Percentiles rank a stretch among this genome's conserved stretches.
Evolutionary conservation across 1,140 invertebrate species (phyloP).

Genomic region (Drosophila quadrilineata): DNA sequence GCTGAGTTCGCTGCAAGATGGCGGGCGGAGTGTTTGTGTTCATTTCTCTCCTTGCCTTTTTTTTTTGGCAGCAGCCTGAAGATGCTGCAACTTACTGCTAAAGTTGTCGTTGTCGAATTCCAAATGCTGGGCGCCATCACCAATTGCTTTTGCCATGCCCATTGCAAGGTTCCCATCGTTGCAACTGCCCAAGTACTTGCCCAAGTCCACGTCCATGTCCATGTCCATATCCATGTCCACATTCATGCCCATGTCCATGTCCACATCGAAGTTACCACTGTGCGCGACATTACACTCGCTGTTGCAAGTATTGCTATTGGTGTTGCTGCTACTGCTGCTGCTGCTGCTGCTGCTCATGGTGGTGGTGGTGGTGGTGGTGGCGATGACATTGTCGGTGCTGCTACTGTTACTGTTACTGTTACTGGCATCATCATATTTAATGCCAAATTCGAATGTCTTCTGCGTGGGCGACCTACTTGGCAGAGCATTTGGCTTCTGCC

Average conservation of each 20-base stretch:
- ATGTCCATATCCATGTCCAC: too few relatives aligned
- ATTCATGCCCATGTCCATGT: too few relatives aligned
- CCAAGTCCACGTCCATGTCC: too few relatives aligned
- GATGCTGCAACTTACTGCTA: slow-evolving; percentile 58
- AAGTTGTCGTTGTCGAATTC: slow-evolving; percentile 43
- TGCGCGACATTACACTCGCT: too few relatives aligned
- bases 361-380: slow-evolving; percentile 11
- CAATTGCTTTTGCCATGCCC: slow-evolving; percentile 37
- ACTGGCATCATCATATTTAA: slow-evolving; percentile 32
- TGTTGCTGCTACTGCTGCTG: slow-evolving; percentile 20
- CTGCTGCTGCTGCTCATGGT: slow-evolving; percentile 12
- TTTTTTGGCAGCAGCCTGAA: slow-evolving; percentile 33
- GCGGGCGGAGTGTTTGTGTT: not conserved
- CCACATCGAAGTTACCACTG: too few relatives aligned
- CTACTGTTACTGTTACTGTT: slow-evolving; percentile 6
- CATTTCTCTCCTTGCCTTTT: not conserved
- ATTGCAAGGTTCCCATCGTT: slow-evolving; percentile 46
- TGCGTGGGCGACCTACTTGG: slow-evolving; percentile 50
- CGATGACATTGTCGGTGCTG: slow-evolving; percentile 10
- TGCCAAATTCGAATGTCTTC: slow-evolving; percentile 56
- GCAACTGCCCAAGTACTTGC: too few relatives aligned
- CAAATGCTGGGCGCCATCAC: slow-evolving; percentile 52
- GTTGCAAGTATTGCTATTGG: slow-evolving; percentile 14
- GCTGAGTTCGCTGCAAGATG: slow-evolving; percentile 5
- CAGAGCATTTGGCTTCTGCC: slow-evolving; percentile 36